phyloP scores from a whole-genome alignment of 2,113 vertebrate species.

The Poecile atricapillus region DNA sequence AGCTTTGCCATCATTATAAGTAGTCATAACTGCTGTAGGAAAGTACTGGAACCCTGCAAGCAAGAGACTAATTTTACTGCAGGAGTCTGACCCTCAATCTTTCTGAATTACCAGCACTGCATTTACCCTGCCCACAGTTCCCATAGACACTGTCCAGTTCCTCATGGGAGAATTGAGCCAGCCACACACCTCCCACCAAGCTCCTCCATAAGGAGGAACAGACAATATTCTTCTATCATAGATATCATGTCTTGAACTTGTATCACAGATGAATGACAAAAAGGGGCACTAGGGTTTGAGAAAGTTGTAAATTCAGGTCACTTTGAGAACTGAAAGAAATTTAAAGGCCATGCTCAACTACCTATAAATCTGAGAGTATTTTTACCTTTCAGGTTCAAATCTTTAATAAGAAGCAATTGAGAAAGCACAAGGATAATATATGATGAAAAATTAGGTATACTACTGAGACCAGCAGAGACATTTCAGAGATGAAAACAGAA shows the following conservation, averaged over 20 bases:
- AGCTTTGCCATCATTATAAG: not conserved
- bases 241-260: not conserved
- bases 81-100: not conserved
- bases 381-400: not conserved
- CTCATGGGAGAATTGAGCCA: not conserved
- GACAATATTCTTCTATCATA: not conserved
- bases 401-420: not conserved
- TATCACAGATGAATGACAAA: not conserved
- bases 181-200: not conserved
- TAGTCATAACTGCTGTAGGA: not conserved
- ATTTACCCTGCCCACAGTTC: not conserved
- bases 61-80: not conserved
- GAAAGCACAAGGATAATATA: not conserved
- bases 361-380: not conserved
- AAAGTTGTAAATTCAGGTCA: not conserved
- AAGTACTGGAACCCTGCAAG: not conserved
- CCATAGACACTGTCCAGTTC: not conserved
- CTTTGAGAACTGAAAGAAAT: slow-evolving; percentile 4
- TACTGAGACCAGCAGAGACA: not conserved
- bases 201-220: not conserved
- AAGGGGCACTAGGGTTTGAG: not conserved
- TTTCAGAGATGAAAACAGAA: slow-evolving; percentile 5
- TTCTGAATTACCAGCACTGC: not conserved
- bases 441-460: not conserved
- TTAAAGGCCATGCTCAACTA: not conserved